Conservation (phyloP, 2,797 vertebrate genomes). For the Rousettus madagascariensis region DNA sequence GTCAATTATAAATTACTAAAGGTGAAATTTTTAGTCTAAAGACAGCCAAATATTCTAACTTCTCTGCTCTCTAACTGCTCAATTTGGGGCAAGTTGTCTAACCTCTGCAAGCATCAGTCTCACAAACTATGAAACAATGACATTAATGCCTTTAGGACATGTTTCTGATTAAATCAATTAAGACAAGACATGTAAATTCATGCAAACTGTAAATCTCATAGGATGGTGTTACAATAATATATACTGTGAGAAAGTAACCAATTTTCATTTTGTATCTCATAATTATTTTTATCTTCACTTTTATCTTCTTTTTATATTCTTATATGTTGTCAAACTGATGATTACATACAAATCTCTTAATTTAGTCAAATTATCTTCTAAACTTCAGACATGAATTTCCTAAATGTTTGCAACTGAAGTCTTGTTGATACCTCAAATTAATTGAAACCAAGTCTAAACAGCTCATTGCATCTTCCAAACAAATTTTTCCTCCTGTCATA, state of each 20-base stretch:
- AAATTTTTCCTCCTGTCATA: neutral
- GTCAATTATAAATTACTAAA: neutral
- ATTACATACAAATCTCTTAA: neutral
- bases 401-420: neutral
- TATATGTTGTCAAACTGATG: neutral
- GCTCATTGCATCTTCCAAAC: neutral
- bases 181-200: neutral
- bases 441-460: neutral
- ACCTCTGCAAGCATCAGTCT: neutral
- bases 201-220: neutral
- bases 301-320: neutral
- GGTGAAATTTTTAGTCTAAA: neutral
- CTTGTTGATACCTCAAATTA: neutral
- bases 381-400: neutral
- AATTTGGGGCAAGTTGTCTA: neutral
- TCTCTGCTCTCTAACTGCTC: neutral
- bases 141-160: neutral
- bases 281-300: neutral
- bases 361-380: conserved; percentile 17
- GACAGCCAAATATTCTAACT: neutral
- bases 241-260: neutral
- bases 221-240: neutral
- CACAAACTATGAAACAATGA: neutral
- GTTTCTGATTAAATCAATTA: neutral
- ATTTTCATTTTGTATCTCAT: neutral